Base-by-base conservation (phyloP, 2,797 vertebrate species). In the Pangasius larnaudii region DNA sequence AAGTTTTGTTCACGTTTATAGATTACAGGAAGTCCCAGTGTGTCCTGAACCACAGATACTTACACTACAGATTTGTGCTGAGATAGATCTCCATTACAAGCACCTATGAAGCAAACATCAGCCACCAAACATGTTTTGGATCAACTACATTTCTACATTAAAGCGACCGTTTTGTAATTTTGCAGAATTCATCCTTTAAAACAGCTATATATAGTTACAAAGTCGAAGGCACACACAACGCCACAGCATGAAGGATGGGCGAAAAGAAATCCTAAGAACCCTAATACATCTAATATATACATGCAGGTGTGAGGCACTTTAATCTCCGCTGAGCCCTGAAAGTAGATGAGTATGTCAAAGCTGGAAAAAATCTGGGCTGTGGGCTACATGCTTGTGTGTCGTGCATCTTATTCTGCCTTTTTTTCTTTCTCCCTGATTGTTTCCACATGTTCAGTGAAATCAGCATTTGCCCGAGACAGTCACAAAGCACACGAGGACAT, bases 361-460 rank as follows among this genome's bases (percentile, higher is more conserved):
- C 36, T 67, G 49, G 78, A 49, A 42, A 42, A 30, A n/a, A 58
- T 71, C 63, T 46, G 63, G 10, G 58, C 33, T 83, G 53, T 24
- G 39, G 53, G 53, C 78, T 30, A 3, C 42, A 46, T 22, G 51
- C 65, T 36, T n/a, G 56, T 59, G 51, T 53, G 85, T 63, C 42
- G 36, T 30, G 42, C 63, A 56, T 30, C n/a, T 53, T 65, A 14
- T 63, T 83, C 19, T 39, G 67, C 18, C 33, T 30, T 63, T 80
- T 80, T 46, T 27, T 46, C 33, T n/a, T 30, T 36, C 18, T 19
- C 49, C 42, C 65, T 65, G 82, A 87, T 79, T 27, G 74, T 39
- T 85, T 87, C 81, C 85, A 85, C 56, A 51, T 89, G 88, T 86
- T 71, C 65, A 1, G 36, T 30, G 51, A 30, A 72, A 42, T 33